Percentiles rank a stretch among this genome's conserved stretches.
phyloP scores from a whole-genome alignment of 2,113 vertebrate species.

The Grantiella picta region DNA sequence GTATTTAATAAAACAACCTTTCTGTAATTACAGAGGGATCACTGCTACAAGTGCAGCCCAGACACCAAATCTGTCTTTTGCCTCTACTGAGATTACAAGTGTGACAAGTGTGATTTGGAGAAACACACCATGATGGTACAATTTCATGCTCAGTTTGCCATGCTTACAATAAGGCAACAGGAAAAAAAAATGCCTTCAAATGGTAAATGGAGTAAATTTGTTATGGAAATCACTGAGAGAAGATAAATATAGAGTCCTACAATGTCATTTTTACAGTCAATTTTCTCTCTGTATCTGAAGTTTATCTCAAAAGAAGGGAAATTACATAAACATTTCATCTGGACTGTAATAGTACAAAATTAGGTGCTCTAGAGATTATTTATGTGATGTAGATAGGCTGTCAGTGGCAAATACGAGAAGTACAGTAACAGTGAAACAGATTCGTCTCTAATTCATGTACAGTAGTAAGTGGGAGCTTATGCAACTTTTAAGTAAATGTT shows the following conservation, averaged over 20 bases:
- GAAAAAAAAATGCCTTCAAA: constrained; percentile 16
- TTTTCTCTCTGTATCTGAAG: constrained; percentile 56
- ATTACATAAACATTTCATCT: constrained; percentile 64
- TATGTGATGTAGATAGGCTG: constrained; percentile 30
- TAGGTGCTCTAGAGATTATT: constrained; percentile 54
- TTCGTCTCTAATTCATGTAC: constrained; percentile 5
- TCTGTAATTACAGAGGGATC: background rate
- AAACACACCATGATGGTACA: constrained; percentile 55
- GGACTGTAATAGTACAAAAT: constrained; percentile 56
- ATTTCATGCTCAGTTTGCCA: constrained; percentile 65
- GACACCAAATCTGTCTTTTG: constrained; percentile 21
- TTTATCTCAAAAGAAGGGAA: constrained; percentile 64
- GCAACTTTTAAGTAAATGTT: constrained; percentile 1
- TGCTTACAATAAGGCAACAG: constrained; percentile 38
- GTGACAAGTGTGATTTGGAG: constrained; percentile 61
- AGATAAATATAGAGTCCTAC: constrained; percentile 54
- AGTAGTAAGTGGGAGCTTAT: constrained; percentile 14
- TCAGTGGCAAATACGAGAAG: constrained; percentile 20
- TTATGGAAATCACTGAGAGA: constrained; percentile 54
- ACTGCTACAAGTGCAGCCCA: background rate
- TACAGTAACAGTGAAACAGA: background rate
- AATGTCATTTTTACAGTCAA: constrained; percentile 54
- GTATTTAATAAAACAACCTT: background rate
- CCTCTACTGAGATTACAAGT: constrained; percentile 37
- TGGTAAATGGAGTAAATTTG: constrained; percentile 59